These are phyloP conservation scores for Nycteola revayana DNA, from an alignment of 2,888 invertebrate genomes.

Conservation along the genomic window DNA sequence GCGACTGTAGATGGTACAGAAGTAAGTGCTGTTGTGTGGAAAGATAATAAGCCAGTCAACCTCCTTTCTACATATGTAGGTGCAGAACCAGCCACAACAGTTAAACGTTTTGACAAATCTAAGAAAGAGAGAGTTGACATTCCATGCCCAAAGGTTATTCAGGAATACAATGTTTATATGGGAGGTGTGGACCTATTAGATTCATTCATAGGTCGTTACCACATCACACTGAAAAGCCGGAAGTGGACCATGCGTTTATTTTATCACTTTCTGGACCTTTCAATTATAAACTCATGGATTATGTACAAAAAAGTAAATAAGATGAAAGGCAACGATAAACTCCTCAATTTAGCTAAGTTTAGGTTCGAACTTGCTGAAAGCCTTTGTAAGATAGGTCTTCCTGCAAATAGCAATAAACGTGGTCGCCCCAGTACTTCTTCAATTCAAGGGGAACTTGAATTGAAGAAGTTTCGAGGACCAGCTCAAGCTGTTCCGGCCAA, in stretches of 20 bases:
- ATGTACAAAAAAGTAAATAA: conserved; percentile 1
- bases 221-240: conserved; percentile 19
- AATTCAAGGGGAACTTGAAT: conserved; percentile 2
- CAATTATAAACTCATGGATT: conserved; percentile 11
- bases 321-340: neutral
- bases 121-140: neutral
- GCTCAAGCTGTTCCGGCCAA: conserved; percentile 4
- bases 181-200: conserved; percentile 1
- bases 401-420: neutral
- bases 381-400: conserved; percentile 5
- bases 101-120: neutral
- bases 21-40: conserved; percentile 2
- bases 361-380: conserved; percentile 3
- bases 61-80: conserved; percentile 1
- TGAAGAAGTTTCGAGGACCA: conserved; percentile 4
- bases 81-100: neutral
- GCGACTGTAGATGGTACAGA: conserved; percentile 4
- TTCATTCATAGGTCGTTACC: neutral
- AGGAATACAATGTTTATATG: neutral
- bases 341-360: neutral
- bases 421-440: neutral
- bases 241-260: conserved; percentile 29
- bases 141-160: neutral
- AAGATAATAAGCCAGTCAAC: conserved; percentile 5
- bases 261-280: conserved; percentile 24